Evolutionary conservation across 1,140 invertebrate genomes (phyloP), one percentile per base, ranked within the genome.

Genomic region (Melipona quadrifasciata): DNA sequence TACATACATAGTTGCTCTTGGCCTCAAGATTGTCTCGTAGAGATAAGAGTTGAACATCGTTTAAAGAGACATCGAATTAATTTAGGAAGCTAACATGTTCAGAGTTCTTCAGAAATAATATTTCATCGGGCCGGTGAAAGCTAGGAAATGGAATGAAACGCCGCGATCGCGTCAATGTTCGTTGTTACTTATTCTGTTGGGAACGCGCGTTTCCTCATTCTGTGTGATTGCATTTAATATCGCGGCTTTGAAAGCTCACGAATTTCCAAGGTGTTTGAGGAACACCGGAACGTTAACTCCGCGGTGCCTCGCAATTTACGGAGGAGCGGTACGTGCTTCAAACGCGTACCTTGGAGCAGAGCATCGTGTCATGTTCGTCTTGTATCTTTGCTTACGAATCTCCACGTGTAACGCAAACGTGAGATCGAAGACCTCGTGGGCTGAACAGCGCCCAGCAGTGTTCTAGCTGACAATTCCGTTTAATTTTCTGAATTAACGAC

Each of bases 401-500:
- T 39, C 31, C 34, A 27, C 75, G 58, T 58, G 71, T 67, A 72
- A 47, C 12, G 24, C 17, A 47, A 75, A 65, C 74, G 72, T 47
- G 72, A 53, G 39, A 47, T 65, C 57, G 68, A 64, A 70, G 68
- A 61, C 6, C 58, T 64, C 61, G 31, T 67, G 27, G 39, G 58
- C 24, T 53, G 57, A 57, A 12, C 65, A 34, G 47, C 72, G 51
- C 16, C 53, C 55, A 65, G 78, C 78, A 74, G 53, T 58, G 61
- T 89, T 85, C 65, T 79, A 55, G 82, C 53, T 75, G 75, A 64
- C 73, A 87, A 87, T 19, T 67, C 55, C 80, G 86, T 91, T 91
- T 91, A 91, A 91, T 91, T 91, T 91, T 87, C 90, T 89, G 84
- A 82, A 84, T 90, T 90, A 91, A 91, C 82, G 83, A 82, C 71